These are phyloP conservation scores for Spheniscus humboldti DNA, from an alignment of 2,797 vertebrate genomes.

Conservation along the genomic window DNA sequence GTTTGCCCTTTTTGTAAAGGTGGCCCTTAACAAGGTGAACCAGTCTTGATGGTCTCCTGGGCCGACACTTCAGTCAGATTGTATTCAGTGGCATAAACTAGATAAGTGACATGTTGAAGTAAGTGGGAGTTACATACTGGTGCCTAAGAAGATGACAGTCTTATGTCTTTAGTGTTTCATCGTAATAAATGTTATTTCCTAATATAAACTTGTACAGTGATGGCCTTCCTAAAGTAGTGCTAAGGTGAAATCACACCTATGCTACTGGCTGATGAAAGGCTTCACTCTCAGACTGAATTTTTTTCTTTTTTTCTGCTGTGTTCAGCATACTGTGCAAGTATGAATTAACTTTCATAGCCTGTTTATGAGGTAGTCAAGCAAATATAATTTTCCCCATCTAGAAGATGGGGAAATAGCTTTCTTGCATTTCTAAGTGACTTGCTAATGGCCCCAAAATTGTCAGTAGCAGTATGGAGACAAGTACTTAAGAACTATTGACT, in stretches of 20 bases:
- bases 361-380: slow-evolving; percentile 20
- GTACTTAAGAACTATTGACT: not conserved
- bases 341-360: not conserved
- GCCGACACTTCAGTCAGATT: not conserved
- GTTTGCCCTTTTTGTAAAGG: not conserved
- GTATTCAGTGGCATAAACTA: not conserved
- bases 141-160: not conserved
- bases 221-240: not conserved
- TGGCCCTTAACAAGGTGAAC: not conserved
- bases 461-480: not conserved
- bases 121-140: not conserved
- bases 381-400: not conserved
- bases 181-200: not conserved
- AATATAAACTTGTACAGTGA: not conserved
- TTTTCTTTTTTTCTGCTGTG: not conserved
- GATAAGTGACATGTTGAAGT: not conserved
- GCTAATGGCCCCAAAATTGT: not conserved
- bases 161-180: not conserved
- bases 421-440: not conserved
- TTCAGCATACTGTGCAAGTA: not conserved
- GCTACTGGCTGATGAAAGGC: not conserved
- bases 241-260: not conserved
- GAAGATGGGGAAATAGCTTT: not conserved
- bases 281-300: not conserved
- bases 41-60: not conserved